Percentiles rank a stretch among this genome's conserved stretches.
Evolutionary conservation across 1,140 invertebrate species (phyloP).

Genomic region (Trypoxylus dichotomus): DNA sequence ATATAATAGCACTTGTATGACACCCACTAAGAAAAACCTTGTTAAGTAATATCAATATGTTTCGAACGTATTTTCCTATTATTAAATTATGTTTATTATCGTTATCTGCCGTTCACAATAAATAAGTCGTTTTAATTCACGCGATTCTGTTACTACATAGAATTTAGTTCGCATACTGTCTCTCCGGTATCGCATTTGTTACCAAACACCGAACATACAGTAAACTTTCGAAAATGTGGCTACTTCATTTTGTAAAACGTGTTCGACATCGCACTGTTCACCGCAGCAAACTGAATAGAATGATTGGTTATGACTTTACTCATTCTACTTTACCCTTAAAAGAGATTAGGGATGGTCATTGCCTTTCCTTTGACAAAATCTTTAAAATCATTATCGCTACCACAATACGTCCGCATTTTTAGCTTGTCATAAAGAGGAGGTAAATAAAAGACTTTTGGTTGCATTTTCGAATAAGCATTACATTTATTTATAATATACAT

Average conservation of each 20-base stretch:
- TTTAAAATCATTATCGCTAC: not conserved
- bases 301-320: slow-evolving; percentile 10
- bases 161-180: slow-evolving; percentile 9
- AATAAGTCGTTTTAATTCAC: not conserved
- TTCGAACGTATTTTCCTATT: not conserved
- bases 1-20: not conserved
- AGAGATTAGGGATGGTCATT: slow-evolving; percentile 7
- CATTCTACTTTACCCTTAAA: not conserved
- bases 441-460: not conserved
- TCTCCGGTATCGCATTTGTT: not conserved
- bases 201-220: not conserved
- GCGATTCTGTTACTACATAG: not conserved
- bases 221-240: slow-evolving; percentile 22
- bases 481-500: not conserved
- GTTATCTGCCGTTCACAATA: not conserved
- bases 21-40: not conserved
- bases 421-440: not conserved
- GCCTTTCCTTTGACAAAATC: not conserved
- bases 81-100: not conserved
- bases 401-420: not conserved
- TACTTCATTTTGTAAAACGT: slow-evolving; percentile 25
- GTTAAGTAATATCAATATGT: too few relatives aligned
- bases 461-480: not conserved
- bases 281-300: not conserved
- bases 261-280: not conserved